Conservation (phyloP, 2,797 vertebrate species). For the Meriones psammophilus region DNA sequence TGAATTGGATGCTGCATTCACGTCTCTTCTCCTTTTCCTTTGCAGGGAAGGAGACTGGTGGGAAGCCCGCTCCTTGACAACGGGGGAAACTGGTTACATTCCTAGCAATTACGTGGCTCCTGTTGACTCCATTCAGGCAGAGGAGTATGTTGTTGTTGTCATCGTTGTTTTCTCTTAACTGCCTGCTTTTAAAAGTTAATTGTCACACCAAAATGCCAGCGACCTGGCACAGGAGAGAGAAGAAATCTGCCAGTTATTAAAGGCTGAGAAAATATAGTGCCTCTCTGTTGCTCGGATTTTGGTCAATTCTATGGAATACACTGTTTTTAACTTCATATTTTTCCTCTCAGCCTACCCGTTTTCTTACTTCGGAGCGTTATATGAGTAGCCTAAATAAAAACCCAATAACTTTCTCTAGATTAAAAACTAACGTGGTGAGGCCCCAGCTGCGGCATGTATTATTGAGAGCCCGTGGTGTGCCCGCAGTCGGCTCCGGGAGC, state of each 20-base stretch:
- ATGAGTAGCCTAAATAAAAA: slow-evolving; percentile 36
- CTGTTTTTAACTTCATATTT: background rate
- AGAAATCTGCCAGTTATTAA: background rate
- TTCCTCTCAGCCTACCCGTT: background rate
- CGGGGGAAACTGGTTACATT: slow-evolving; percentile 97
- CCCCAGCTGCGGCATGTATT: background rate
- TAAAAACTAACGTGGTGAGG: slow-evolving; percentile 49
- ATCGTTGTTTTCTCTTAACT: slow-evolving; percentile 65
- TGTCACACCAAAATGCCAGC: slow-evolving; percentile 52
- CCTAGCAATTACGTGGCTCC: slow-evolving; percentile 99
- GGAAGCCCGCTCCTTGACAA: slow-evolving; percentile 97
- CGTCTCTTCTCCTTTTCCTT: slow-evolving; percentile 38
- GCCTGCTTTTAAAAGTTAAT: slow-evolving; percentile 58
- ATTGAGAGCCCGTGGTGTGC: background rate
- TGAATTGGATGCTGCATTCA: background rate
- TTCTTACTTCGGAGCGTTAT: slow-evolving; percentile 37
- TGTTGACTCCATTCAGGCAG: slow-evolving; percentile 98
- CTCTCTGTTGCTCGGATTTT: background rate
- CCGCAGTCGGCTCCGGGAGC: background rate
- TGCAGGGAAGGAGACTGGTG: slow-evolving; percentile 99
- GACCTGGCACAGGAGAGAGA: slow-evolving; percentile 24
- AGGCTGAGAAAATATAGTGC: background rate
- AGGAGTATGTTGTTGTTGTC: slow-evolving; percentile 93
- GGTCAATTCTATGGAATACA: background rate
- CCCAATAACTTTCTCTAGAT: slow-evolving; percentile 5